Conservation (phyloP, 2,113 vertebrate genomes). For the Sceloporus undulatus region DNA sequence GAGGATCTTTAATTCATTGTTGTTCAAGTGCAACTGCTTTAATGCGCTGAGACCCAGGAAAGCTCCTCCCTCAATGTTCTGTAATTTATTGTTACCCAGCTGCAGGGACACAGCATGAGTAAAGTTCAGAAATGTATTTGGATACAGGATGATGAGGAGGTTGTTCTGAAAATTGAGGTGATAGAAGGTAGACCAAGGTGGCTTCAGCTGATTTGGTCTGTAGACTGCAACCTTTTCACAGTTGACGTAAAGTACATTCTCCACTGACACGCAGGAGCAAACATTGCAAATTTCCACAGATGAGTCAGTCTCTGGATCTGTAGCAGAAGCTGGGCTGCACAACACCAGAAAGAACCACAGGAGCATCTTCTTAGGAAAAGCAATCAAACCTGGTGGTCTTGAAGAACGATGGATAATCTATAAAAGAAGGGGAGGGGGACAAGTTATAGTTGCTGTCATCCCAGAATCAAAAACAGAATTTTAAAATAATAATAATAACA, state of each 20-base stretch:
- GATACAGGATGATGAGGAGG: constrained; percentile 93
- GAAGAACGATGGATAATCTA: constrained; percentile 82
- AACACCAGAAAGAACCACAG: constrained; percentile 95
- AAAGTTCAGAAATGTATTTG: constrained; percentile 97
- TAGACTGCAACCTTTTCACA: constrained; percentile 97
- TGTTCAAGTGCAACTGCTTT: constrained; percentile 99
- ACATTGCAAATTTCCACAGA: constrained; percentile 95
- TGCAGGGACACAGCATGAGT: constrained; percentile 97
- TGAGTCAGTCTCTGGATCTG: constrained; percentile 88
- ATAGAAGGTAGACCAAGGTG: constrained; percentile 93
- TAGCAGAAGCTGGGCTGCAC: constrained; percentile 85
- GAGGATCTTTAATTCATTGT: constrained; percentile 97
- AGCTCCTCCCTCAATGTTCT: constrained; percentile 97
- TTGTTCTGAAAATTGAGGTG: constrained; percentile 99
- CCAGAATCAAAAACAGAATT: background rate
- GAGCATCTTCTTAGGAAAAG: constrained; percentile 98
- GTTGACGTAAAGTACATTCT: constrained; percentile 98
- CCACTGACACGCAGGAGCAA: constrained; percentile 97
- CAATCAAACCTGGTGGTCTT: constrained; percentile 83
- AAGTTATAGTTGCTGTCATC: constrained; percentile 64
- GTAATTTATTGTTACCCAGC: constrained; percentile 97
- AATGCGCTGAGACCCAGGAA: constrained; percentile 93
- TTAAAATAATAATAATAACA: constrained; percentile 30
- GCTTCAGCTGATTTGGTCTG: constrained; percentile 94
- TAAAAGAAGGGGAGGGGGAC: constrained; percentile 74